A percentile compares a stretch with the other conserved stretches of the same genome.
Conservation (phyloP, 2,113 vertebrate species). For the Pomatorhinus ruficollis region DNA sequence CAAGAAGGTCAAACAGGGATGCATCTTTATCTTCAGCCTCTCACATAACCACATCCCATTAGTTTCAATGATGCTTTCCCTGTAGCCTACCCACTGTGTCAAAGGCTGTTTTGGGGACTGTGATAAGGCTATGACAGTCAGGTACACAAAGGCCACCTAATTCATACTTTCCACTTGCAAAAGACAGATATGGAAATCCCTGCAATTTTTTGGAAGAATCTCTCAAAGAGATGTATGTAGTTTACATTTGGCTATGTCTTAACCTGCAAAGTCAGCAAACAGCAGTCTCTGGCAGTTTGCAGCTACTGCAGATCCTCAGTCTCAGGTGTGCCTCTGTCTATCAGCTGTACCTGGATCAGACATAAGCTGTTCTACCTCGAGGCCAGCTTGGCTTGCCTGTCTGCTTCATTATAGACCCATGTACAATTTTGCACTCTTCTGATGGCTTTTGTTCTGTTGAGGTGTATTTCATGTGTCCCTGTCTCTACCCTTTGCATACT, state of each 20-base stretch:
- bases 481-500: neutral
- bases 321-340: neutral
- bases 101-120: neutral
- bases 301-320: neutral
- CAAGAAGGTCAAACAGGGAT: neutral
- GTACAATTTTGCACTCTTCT: neutral
- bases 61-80: neutral
- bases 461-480: neutral
- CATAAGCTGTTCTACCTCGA: neutral
- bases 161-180: neutral
- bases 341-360: neutral
- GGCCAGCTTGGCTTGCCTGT: neutral
- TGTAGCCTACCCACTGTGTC: neutral
- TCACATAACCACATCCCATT: neutral
- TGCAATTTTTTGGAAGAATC: neutral
- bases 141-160: neutral
- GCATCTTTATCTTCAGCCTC: conserved; percentile 13
- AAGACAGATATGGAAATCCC: neutral
- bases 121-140: neutral
- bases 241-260: neutral
- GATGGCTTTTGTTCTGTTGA: neutral
- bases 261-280: neutral
- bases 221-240: neutral
- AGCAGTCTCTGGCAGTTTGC: neutral
- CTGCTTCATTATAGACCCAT: neutral